phyloP scores from a whole-genome alignment of 2,113 vertebrate species.

The Sapayoa aenigma region DNA sequence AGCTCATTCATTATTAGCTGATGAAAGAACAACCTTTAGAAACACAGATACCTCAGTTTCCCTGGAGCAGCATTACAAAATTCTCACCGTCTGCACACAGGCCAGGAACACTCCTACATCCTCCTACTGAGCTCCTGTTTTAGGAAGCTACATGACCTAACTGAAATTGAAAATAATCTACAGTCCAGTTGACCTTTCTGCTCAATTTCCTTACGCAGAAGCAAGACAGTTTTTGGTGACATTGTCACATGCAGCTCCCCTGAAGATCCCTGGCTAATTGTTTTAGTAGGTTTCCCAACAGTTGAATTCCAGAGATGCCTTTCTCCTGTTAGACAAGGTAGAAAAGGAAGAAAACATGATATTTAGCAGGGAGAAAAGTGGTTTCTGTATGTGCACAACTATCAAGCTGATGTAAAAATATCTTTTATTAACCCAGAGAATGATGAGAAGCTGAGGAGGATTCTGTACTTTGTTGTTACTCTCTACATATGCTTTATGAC shows the following conservation, averaged over 20 bases:
- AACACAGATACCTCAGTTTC: not conserved
- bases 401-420: not conserved
- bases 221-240: not conserved
- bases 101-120: fast-evolving
- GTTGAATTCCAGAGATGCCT: not conserved
- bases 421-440: not conserved
- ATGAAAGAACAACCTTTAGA: not conserved
- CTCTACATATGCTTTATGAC: not conserved
- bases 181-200: not conserved
- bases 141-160: fast-evolving
- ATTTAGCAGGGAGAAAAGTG: not conserved
- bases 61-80: not conserved
- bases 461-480: not conserved
- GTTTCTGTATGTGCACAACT: not conserved
- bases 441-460: not conserved
- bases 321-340: not conserved
- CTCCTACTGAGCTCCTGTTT: not conserved
- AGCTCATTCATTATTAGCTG: not conserved
- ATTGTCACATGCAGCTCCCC: fast-evolving
- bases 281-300: not conserved
- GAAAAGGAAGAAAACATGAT: not conserved
- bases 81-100: too few species aligned
- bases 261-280: not conserved
- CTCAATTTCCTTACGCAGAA: not conserved
- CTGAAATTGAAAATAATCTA: not conserved